These are phyloP conservation scores for Archaeoteleia sp. DNA, from an alignment of 2,888 invertebrate species.

Conservation along the genomic window DNA sequence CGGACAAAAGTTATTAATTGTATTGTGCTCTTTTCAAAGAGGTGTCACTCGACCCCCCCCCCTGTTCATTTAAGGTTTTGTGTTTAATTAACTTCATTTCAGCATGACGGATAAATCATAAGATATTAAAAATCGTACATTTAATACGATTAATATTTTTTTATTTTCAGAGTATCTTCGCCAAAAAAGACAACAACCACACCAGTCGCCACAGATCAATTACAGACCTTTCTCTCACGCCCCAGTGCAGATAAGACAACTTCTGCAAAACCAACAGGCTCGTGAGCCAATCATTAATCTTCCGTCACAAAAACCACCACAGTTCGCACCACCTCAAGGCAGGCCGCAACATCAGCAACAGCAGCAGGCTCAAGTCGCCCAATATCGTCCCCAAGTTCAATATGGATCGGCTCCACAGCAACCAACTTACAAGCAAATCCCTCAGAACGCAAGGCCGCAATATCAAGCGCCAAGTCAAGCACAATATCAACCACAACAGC, in stretches of 20 bases:
- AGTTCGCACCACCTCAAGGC: slow-evolving; percentile 50
- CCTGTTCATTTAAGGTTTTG: too few species aligned
- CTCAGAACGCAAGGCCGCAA: slow-evolving; percentile 24
- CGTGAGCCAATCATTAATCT: slow-evolving; percentile 67
- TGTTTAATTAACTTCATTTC: neutral
- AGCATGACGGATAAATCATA: neutral
- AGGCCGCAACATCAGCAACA: slow-evolving; percentile 51
- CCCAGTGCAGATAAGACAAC: slow-evolving; percentile 65
- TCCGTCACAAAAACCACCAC: slow-evolving; percentile 61
- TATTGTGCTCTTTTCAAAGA: too few species aligned
- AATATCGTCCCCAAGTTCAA: slow-evolving; percentile 64
- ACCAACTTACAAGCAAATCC: slow-evolving; percentile 54
- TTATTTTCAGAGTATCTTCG: slow-evolving; percentile 50
- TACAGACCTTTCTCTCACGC: slow-evolving; percentile 65
- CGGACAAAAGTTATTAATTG: too few species aligned
- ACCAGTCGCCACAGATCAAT: slow-evolving; percentile 53
- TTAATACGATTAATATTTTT: neutral
- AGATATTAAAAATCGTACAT: neutral
- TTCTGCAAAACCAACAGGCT: slow-evolving; percentile 65
- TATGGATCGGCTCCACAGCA: slow-evolving; percentile 62
- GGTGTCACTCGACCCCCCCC: too few species aligned
- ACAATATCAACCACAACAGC: slow-evolving; percentile 29
- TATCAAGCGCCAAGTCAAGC: slow-evolving; percentile 13
- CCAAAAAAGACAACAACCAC: slow-evolving; percentile 53
- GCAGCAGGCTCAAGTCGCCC: slow-evolving; percentile 41